phyloP scores from a whole-genome alignment of 2,797 vertebrate species.

The Chaenodraco wilsoni region DNA sequence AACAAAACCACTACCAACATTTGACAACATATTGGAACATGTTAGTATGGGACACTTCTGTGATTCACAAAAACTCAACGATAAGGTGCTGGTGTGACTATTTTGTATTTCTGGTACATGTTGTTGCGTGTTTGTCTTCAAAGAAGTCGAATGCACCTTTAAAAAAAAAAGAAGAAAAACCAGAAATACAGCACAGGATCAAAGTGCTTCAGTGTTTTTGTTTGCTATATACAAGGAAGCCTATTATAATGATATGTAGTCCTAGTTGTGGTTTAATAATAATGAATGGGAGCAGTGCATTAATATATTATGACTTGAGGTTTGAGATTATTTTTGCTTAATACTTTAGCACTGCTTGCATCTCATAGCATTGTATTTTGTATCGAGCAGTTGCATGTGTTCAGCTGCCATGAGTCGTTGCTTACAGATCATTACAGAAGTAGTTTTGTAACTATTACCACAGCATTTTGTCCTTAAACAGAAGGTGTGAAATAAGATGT shows the following conservation, averaged over 20 bases:
- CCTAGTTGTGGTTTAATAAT: constrained; percentile 42
- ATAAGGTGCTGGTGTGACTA: constrained; percentile 25
- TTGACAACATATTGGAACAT: constrained; percentile 10
- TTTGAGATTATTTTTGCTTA: constrained; percentile 4
- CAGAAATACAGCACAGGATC: constrained; percentile 55
- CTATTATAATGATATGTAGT: constrained; percentile 37
- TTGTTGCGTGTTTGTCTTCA: constrained; percentile 64
- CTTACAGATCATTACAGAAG: constrained; percentile 5
- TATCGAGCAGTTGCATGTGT: constrained; percentile 33
- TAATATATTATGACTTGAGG: constrained; percentile 45
- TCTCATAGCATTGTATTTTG: neutral
- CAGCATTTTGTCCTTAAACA: constrained; percentile 14
- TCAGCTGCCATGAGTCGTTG: constrained; percentile 11
- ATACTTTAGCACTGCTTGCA: constrained; percentile 29
- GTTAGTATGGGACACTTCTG: constrained; percentile 17
- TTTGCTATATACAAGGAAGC: constrained; percentile 33
- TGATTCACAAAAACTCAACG: constrained; percentile 16
- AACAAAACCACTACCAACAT: constrained; percentile 13
- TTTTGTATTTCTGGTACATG: constrained; percentile 53
- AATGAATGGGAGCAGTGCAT: constrained; percentile 48
- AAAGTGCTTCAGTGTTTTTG: constrained; percentile 57
- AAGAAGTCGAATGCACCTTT: constrained; percentile 43
- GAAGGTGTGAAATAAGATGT: constrained; percentile 19
- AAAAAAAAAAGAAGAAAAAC: constrained; percentile 7
- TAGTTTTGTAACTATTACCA: constrained; percentile 1